Percentiles rank a stretch among this genome's conserved stretches.
Conservation (phyloP, 37 sponge, comb jelly and placozoan species). For the Dysidea cf. avara region DNA sequence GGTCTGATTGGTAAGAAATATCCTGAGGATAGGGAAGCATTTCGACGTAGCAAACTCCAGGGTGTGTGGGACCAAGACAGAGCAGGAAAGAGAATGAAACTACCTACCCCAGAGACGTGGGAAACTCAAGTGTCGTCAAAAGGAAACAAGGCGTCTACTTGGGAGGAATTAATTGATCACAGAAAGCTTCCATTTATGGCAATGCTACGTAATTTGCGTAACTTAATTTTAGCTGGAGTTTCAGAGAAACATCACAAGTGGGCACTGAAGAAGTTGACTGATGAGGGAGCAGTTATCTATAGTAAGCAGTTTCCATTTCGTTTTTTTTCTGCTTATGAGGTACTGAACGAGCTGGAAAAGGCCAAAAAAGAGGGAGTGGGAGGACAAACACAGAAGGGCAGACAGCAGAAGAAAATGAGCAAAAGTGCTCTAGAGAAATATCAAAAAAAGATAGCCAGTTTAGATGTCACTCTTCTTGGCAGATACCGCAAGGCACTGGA, state of each 20-base stretch:
- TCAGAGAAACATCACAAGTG: slow-evolving; percentile 78
- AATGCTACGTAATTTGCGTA: slow-evolving; percentile 94
- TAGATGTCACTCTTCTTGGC: slow-evolving; percentile 53
- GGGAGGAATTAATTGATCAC: slow-evolving; percentile 96
- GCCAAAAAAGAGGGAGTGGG: slow-evolving; percentile 21
- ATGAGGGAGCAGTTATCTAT: slow-evolving; percentile 87
- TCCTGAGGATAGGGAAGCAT: slow-evolving; percentile 89
- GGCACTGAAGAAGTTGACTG: slow-evolving; percentile 83
- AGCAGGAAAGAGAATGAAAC: slow-evolving; percentile 98
- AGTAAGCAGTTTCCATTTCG: slow-evolving; percentile 98
- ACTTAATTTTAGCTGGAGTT: slow-evolving; percentile 86
- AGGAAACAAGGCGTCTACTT: slow-evolving; percentile 90
- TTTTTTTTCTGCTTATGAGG: slow-evolving; percentile 97
- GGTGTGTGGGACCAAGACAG: slow-evolving; percentile 93
- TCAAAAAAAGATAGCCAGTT: slow-evolving; percentile 21
- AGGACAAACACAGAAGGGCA: neutral
- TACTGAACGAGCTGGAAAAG: slow-evolving; percentile 80
- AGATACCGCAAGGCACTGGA: slow-evolving; percentile 85
- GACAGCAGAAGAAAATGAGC: slow-evolving; percentile 2
- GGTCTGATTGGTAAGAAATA: slow-evolving; percentile 90
- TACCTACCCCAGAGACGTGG: slow-evolving; percentile 96
- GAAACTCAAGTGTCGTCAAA: slow-evolving; percentile 93
- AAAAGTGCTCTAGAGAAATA: slow-evolving; percentile 15
- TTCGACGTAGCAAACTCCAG: slow-evolving; percentile 78
- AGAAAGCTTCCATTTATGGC: slow-evolving; percentile 98